phyloP scores from a whole-genome alignment of 2,113 vertebrate species.

The Accipiter cooperii region DNA sequence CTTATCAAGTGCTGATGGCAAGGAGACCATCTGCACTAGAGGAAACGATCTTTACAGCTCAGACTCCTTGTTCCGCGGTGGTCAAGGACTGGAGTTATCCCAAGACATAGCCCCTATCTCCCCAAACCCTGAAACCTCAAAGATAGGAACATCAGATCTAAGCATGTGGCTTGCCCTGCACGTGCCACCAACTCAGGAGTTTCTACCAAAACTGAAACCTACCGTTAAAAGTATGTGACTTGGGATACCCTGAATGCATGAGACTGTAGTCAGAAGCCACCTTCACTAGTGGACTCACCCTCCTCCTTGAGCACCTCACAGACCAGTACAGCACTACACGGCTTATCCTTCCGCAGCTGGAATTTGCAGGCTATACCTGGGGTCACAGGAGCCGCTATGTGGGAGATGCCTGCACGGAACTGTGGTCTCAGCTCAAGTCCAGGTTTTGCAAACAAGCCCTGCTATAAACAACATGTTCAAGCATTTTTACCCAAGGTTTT shows the following conservation, averaged over 20 bases:
- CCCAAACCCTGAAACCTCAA: neutral
- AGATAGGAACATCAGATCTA: neutral
- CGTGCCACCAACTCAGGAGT: neutral
- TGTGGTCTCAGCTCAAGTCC: neutral
- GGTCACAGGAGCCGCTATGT: neutral
- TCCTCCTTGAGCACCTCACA: neutral
- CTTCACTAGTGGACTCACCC: neutral
- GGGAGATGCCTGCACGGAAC: neutral
- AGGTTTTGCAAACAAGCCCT: neutral
- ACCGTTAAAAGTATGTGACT: accelerated
- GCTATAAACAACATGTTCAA: neutral
- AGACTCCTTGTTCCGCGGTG: neutral
- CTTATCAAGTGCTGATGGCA: too few relatives aligned
- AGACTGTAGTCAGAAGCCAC: neutral
- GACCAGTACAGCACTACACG: neutral
- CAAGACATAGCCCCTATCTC: neutral
- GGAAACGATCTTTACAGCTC: neutral
- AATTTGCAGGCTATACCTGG: neutral
- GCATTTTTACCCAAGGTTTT: neutral
- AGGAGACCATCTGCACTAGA: neutral
- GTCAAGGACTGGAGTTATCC: neutral
- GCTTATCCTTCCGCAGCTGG: neutral
- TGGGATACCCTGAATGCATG: neutral
- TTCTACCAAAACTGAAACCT: neutral
- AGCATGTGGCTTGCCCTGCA: neutral